Percentiles rank a stretch among this genome's conserved stretches.
phyloP scores from a whole-genome alignment of 2,113 vertebrate species.

The Proteles cristata region DNA sequence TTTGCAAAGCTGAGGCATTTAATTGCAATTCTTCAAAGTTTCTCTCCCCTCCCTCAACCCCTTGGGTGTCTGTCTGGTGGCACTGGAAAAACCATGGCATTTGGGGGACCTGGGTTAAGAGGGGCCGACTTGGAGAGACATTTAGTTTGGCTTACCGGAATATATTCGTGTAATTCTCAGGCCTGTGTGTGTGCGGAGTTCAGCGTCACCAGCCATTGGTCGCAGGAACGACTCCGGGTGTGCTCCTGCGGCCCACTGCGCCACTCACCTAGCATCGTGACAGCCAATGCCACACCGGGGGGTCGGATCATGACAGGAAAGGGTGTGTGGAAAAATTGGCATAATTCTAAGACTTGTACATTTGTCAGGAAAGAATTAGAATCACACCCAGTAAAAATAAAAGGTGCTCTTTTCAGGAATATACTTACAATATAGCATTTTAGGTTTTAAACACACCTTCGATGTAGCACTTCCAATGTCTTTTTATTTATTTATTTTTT shows the following conservation, averaged over 20 bases:
- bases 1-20: not conserved
- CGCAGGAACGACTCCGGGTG: no score
- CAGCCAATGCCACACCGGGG: not conserved
- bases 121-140: not conserved
- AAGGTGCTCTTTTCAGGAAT: not conserved
- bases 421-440: not conserved
- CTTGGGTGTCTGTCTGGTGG: not conserved
- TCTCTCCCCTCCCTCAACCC: not conserved
- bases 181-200: not conserved
- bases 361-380: slow-evolving; percentile 6
- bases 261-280: not conserved
- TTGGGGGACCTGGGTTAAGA: not conserved
- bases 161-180: not conserved
- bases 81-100: not conserved
- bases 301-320: not conserved
- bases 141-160: not conserved
- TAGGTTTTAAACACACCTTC: not conserved
- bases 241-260: rapidly evolving
- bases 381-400: not conserved
- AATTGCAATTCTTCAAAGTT: not conserved
- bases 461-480: not conserved
- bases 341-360: not conserved
- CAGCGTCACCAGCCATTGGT: not conserved
- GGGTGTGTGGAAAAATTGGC: not conserved
- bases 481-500: no score